phyloP scores from a whole-genome alignment of 2,888 invertebrate species.

The Oxystoma pomonae region DNA sequence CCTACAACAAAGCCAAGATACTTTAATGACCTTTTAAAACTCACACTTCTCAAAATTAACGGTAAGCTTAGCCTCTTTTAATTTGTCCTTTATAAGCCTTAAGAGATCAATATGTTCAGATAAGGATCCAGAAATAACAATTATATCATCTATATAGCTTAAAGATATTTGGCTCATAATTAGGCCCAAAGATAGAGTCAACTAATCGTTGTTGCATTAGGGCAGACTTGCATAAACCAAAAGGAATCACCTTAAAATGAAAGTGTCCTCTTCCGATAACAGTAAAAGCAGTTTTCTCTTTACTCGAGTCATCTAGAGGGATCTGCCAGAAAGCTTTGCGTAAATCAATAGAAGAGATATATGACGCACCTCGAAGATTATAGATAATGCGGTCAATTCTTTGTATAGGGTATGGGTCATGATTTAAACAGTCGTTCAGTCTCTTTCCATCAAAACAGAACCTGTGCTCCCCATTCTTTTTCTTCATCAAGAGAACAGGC shows the following conservation, averaged over 20 bases:
- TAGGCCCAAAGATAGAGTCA: conserved; percentile 27
- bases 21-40: conserved; percentile 25
- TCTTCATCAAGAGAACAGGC: conserved; percentile 28
- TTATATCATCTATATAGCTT: conserved; percentile 29
- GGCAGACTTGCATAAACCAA: conserved; percentile 28
- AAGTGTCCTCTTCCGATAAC: conserved; percentile 25
- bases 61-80: conserved; percentile 29
- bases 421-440: conserved; percentile 7
- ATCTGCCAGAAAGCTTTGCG: conserved; percentile 33
- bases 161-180: conserved; percentile 27
- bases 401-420: conserved; percentile 19
- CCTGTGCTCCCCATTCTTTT: conserved; percentile 20
- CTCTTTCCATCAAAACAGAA: conserved; percentile 15
- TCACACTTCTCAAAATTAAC: conserved; percentile 30
- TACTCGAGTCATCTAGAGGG: conserved; percentile 7
- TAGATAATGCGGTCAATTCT: conserved; percentile 19
- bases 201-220: conserved; percentile 28
- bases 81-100: conserved; percentile 18
- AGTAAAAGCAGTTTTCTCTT: conserved; percentile 33
- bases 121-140: conserved; percentile 34
- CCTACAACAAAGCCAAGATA: conserved; percentile 38
- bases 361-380: conserved; percentile 13
- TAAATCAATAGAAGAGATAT: conserved; percentile 13
- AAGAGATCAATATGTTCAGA: conserved; percentile 23
- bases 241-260: conserved; percentile 26